Conservation (phyloP, 2,113 vertebrate species). For the Prionailurus viverrinus region DNA sequence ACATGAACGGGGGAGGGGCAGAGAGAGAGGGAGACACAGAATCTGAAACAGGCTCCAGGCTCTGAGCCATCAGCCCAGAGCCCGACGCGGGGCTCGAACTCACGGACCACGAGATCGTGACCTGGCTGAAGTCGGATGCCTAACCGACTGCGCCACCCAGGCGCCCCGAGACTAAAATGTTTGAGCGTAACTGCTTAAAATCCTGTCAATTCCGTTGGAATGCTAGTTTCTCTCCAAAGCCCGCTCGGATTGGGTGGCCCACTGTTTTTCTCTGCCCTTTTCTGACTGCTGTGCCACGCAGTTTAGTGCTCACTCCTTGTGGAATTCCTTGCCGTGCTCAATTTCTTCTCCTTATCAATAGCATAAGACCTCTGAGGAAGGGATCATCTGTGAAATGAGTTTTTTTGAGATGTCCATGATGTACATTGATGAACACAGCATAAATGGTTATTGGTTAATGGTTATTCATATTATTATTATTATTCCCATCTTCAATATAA, state of each 20-base stretch:
- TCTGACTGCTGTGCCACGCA: neutral
- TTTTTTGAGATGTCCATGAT: neutral
- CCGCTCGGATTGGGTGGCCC: neutral
- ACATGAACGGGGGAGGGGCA: too few relatives aligned
- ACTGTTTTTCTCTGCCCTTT: neutral
- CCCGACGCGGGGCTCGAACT: too few relatives aligned
- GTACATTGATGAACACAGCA: neutral
- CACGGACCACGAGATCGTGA: too few relatives aligned
- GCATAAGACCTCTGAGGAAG: neutral
- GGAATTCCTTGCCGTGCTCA: neutral
- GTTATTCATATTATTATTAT: neutral
- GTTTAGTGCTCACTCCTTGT: neutral
- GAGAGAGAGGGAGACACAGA: too few relatives aligned
- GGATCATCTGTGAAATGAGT: neutral
- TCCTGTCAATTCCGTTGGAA: neutral
- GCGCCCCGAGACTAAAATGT: neutral
- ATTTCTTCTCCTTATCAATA: neutral
- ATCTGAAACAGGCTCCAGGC: too few relatives aligned
- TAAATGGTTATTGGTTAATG: neutral
- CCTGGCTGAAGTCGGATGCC: too few relatives aligned
- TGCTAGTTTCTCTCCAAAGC: neutral
- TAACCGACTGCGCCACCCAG: too few relatives aligned
- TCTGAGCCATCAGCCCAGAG: too few relatives aligned
- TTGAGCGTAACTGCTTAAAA: constrained; percentile 29
- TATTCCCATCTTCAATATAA: neutral